Conservation (phyloP, 2,113 vertebrate species). For the Hymenochirus boettgeri region DNA sequence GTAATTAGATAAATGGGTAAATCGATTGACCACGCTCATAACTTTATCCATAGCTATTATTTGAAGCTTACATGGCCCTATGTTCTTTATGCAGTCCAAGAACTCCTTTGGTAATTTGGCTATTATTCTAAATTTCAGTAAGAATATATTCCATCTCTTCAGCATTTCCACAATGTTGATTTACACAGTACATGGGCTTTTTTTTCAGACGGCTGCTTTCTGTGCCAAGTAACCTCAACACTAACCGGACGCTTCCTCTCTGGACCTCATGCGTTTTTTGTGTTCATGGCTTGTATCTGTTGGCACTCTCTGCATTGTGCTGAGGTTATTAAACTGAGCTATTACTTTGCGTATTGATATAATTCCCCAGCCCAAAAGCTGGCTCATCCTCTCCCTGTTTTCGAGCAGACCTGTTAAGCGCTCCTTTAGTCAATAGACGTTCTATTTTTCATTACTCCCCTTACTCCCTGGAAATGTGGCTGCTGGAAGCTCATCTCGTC, state of each 20-base stretch:
- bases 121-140: too few species aligned
- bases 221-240: too few species aligned
- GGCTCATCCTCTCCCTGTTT: slow-evolving; percentile 54
- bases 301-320: slow-evolving; percentile 56
- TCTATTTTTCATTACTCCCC: slow-evolving; percentile 71
- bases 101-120: too few species aligned
- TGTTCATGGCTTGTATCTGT: slow-evolving; percentile 59
- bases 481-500: slow-evolving; percentile 68
- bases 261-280: slow-evolving; percentile 33
- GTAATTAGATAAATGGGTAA: too few species aligned
- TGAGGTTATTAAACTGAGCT: slow-evolving; percentile 61
- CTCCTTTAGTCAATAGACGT: slow-evolving; percentile 67
- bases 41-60: too few species aligned
- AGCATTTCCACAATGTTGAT: too few species aligned
- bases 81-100: too few species aligned
- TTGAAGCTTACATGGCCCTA: too few species aligned
- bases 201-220: too few species aligned
- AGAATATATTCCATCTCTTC: too few species aligned
- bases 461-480: slow-evolving; percentile 69
- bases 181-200: too few species aligned
- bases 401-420: slow-evolving; percentile 53
- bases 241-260: slow-evolving; percentile 22
- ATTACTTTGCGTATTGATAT: slow-evolving; percentile 63
- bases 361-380: slow-evolving; percentile 53
- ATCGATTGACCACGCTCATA: too few species aligned